Base-by-base conservation (phyloP, 2,797 vertebrate species). In the Malacoctenus gilli region DNA sequence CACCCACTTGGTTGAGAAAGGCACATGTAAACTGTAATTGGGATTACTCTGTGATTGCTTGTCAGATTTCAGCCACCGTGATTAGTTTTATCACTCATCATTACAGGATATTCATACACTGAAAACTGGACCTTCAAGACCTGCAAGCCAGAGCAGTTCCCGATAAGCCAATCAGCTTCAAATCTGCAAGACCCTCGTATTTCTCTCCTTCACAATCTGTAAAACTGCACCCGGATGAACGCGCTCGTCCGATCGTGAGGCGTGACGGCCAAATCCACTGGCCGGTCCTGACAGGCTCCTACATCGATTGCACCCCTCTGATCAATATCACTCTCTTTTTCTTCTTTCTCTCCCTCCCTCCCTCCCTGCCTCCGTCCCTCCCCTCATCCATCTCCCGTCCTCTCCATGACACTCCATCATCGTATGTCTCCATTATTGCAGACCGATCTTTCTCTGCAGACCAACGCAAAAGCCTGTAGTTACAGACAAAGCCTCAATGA, bases 261-360 rank as follows among this genome's bases (percentile, higher is more conserved):
- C 11, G 22, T 46, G 64, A 60, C 67, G n/a, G 49, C 36, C 68
- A 53, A 59, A 65, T 68, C 67, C 66, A 41, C 67, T 19, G 44
- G 32, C 28, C 74, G 51, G 53, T 55, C 57, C 66, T 56, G 59
- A 79, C 72, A 61, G 48, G 55, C n/a, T 10, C 47, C 42, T 35
- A 49, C 78, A 83, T 74, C 11, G 49, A 81, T 83, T 37, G 40
- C 31, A 48, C 53, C 52, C n/a, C 47, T 58, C 49, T 23, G 52
- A 54, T 87, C 80, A 68, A 81, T 47, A 72, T 36, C 39, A 49
- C 66, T 66, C 59, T 48, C 22, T 62, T 55, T 60, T 55, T 21
- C 59, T 55, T 60, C 52, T 47, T 25, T 58, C 44, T 49, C 56
- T n/a, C n/a, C n/a, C n/a, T n/a, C n/a, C n/a, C n/a, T 35, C 32